Percentiles rank a stretch among this genome's conserved stretches.
phyloP scores from a whole-genome alignment of 2,888 invertebrate species.

The Nudaria mundana region DNA sequence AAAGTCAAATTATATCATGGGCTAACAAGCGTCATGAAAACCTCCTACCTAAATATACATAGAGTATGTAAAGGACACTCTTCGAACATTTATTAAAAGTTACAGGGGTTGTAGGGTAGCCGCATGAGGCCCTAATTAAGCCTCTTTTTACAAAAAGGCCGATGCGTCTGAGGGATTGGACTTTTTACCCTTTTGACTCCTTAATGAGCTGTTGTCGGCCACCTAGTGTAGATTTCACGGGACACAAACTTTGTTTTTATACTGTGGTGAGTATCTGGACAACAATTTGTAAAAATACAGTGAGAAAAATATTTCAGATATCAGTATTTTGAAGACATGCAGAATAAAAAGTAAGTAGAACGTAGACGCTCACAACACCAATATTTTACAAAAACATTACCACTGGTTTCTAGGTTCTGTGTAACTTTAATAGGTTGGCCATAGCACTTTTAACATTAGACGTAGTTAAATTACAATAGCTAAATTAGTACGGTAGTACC shows the following conservation, averaged over 20 bases:
- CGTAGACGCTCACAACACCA: too few species aligned
- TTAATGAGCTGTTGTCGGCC: conserved; percentile 75
- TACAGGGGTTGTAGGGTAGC: conserved; percentile 78
- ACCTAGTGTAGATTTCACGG: conserved; percentile 68
- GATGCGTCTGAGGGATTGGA: conserved; percentile 56
- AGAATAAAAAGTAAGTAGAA: too few species aligned
- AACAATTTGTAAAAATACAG: conserved; percentile 48
- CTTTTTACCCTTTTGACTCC: conserved; percentile 76
- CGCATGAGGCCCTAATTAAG: conserved; percentile 80
- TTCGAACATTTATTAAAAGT: conserved; percentile 80
- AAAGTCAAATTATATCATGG: conserved; percentile 7
- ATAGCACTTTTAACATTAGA: too few species aligned
- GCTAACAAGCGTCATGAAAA: conserved; percentile 14
- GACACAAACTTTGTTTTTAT: conserved; percentile 61
- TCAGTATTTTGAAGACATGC: too few species aligned
- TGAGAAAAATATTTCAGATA: too few species aligned
- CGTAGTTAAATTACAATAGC: too few species aligned
- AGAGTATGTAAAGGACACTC: conserved; percentile 56
- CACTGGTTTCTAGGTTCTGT: too few species aligned
- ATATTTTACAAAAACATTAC: too few species aligned
- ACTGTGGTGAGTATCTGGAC: conserved; percentile 47
- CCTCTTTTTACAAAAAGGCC: conserved; percentile 76
- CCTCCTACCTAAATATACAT: conserved; percentile 27
- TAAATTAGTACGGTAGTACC: too few species aligned
- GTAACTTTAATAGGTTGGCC: too few species aligned